Evolutionary conservation across 2,113 vertebrate species (phyloP), one percentile per base, ranked within the genome.

Genomic region (Collichthys lucidus): DNA sequence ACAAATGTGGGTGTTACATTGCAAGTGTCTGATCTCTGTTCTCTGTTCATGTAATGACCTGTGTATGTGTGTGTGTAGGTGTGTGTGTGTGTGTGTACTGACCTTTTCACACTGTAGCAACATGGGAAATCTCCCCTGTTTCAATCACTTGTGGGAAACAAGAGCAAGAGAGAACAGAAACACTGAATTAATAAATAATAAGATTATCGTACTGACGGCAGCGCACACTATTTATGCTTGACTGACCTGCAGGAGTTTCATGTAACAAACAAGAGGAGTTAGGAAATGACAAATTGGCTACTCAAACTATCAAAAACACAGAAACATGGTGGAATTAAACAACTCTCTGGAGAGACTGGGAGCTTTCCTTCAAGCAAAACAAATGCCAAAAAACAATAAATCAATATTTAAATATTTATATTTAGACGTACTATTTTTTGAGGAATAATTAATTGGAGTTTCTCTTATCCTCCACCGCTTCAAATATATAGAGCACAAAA

Each of bases 271-370:
- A 83, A 40, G 67, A 64, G 65, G 52, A 69, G 50, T 70, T 35
- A 4, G 22, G 65, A 15, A 67, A 72, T 50, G 20, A 50, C 64
- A 92, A 88, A 86, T 83, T 88, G 85, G 74, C 80, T 72, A 56
- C 49, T 50, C 68, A 35, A 63, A 76, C 22, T 26, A 12, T 35
- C 8, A 63, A 64, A 69, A 76, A 81, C 11, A 73, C 52, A 56
- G 59, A 76, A 5, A 53, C 26, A 26, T 4, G 22, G 56, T 67
- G 11, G 44, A 80, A 79, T 77, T 47, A 44, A 83, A 72, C 11
- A 5, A 14, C 2, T 79, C 86, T 57, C 67, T 1, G 7, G 79
- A 64, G 86, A 76, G 64, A 53, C 35, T 4, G 60, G 4, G 26
- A 71, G 52, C 22, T 86, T 68, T 74, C 49, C 49, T 65, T 67